Percentiles rank a stretch among this genome's conserved stretches.
Conservation (phyloP, 2,797 vertebrate genomes). For the Salmo trutta region DNA sequence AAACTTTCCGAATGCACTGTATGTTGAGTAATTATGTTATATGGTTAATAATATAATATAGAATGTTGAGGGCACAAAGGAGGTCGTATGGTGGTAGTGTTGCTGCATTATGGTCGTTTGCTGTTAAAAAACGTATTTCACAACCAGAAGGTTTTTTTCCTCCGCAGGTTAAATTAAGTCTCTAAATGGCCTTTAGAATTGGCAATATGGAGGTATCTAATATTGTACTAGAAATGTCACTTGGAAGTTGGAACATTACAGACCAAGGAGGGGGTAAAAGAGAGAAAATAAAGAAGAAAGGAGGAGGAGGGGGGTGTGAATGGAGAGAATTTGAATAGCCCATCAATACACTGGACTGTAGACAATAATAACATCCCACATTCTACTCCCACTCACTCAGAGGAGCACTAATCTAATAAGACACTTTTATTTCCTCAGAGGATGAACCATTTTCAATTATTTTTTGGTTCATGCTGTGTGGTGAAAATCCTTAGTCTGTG, state of each 20-base stretch:
- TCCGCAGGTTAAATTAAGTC: background rate
- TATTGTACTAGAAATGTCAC: background rate
- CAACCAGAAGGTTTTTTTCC: background rate
- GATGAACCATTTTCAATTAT: conserved; percentile 38
- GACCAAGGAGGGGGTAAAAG: background rate
- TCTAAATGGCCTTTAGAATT: background rate
- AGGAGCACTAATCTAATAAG: background rate
- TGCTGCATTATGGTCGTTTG: background rate
- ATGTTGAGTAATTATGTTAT: background rate
- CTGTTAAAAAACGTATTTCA: background rate
- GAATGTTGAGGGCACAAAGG: background rate
- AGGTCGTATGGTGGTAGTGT: background rate
- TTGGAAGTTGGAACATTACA: background rate
- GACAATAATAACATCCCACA: background rate
- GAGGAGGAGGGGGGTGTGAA: background rate
- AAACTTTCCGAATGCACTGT: too few relatives aligned
- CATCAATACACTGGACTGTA: background rate
- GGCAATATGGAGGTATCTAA: background rate
- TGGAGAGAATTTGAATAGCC: background rate
- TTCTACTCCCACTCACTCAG: background rate
- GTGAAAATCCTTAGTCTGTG: background rate
- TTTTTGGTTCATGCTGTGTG: conserved; percentile 17
- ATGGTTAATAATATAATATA: background rate
- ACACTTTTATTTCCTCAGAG: conserved; percentile 27
- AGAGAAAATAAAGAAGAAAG: background rate